phyloP scores from a whole-genome alignment of 2,113 vertebrate species.

The Hymenochirus boettgeri region DNA sequence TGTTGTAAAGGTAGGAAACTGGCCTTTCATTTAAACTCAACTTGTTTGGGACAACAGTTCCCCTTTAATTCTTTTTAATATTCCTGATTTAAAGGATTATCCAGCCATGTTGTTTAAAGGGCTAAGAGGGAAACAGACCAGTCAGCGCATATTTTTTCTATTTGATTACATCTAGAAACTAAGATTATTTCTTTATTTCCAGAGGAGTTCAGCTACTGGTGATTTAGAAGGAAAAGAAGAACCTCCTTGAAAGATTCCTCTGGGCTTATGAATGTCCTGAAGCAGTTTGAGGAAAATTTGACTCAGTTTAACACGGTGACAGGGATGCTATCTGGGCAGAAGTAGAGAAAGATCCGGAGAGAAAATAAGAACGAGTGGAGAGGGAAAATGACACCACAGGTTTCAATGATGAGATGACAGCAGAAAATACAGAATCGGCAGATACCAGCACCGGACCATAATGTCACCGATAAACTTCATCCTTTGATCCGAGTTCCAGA shows the following conservation, averaged over 20 bases:
- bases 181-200: slow-evolving; percentile 9
- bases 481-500: slow-evolving; percentile 70
- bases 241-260: slow-evolving; percentile 49
- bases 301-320: slow-evolving; percentile 69
- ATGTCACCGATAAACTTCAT: slow-evolving; percentile 81
- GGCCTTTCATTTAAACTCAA: too few relatives aligned
- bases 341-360: slow-evolving; percentile 76
- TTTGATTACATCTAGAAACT: too few relatives aligned
- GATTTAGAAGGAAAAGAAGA: slow-evolving; percentile 65
- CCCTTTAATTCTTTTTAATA: too few relatives aligned
- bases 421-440: slow-evolving; percentile 87
- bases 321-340: slow-evolving; percentile 87
- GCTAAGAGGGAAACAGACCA: too few relatives aligned
- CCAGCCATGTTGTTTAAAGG: too few relatives aligned
- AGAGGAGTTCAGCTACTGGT: slow-evolving; percentile 57
- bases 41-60: too few relatives aligned
- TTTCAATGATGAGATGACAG: slow-evolving; percentile 56
- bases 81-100: too few relatives aligned
- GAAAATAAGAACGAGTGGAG: slow-evolving; percentile 33
- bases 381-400: slow-evolving; percentile 46
- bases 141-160: too few relatives aligned
- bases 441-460: slow-evolving; percentile 75
- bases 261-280: slow-evolving; percentile 45
- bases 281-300: slow-evolving; percentile 58
- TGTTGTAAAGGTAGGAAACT: too few relatives aligned